These are phyloP conservation scores for Pyrocephalus nanus DNA, from an alignment of 2,797 vertebrate genomes.

Conservation along the genomic window DNA sequence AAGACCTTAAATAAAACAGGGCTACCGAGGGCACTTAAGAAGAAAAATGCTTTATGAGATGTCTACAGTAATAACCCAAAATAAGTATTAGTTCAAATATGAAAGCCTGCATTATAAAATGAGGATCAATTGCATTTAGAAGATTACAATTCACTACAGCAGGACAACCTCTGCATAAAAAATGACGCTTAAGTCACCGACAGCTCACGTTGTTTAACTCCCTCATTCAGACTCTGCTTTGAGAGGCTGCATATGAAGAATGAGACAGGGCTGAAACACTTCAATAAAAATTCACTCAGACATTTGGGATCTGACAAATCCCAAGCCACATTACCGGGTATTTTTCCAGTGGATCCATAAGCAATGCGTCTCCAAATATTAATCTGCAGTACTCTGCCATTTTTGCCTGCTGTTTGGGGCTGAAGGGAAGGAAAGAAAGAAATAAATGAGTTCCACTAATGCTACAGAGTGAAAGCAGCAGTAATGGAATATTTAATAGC, in stretches of 20 bases:
- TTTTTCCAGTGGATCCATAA: constrained; percentile 94
- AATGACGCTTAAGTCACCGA: not conserved
- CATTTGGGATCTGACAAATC: not conserved
- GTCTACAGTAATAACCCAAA: not conserved
- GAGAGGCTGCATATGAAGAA: not conserved
- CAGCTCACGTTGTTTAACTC: not conserved
- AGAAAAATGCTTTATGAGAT: constrained; percentile 9
- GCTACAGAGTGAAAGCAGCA: not conserved
- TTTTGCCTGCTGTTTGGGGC: constrained; percentile 97
- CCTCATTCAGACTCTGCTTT: not conserved
- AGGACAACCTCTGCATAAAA: not conserved
- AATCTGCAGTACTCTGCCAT: constrained; percentile 98
- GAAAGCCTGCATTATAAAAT: not conserved
- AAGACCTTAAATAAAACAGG: not conserved
- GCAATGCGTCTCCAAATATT: constrained; percentile 94
- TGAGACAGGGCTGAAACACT: not conserved
- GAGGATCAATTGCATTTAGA: constrained; percentile 3
- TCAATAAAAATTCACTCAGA: not conserved
- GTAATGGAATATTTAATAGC: not conserved
- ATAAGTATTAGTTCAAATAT: not conserved
- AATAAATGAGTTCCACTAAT: not conserved
- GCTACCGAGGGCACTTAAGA: not conserved
- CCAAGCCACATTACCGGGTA: constrained; percentile 84
- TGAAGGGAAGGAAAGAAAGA: constrained; percentile 44
- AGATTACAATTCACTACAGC: not conserved